Evolutionary conservation across 1,140 invertebrate genomes (phyloP).

Genomic region (Mylabris phalerata): DNA sequence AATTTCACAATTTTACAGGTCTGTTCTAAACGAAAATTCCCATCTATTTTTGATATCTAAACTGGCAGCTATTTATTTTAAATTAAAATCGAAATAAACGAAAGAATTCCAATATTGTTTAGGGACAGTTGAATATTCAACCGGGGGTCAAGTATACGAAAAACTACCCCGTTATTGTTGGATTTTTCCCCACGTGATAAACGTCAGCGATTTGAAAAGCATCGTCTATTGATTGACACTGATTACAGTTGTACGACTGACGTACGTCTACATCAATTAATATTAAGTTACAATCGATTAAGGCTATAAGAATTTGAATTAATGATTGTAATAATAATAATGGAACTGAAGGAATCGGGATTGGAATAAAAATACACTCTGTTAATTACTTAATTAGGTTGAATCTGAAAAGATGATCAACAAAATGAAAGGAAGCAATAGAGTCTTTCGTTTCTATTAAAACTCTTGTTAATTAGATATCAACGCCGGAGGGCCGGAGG

Average conservation of each 20-base stretch:
- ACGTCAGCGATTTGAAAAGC: background rate
- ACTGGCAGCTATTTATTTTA: too few species aligned
- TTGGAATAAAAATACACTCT: background rate
- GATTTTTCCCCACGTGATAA: too few species aligned
- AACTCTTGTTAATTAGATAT: conserved; percentile 11
- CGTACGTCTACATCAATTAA: conserved; percentile 21
- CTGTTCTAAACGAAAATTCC: too few species aligned
- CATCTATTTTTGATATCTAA: too few species aligned
- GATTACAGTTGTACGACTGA: conserved; percentile 26
- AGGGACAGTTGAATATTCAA: too few species aligned
- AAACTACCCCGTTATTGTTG: too few species aligned
- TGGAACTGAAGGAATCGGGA: background rate
- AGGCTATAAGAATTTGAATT: background rate
- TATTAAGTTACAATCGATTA: background rate
- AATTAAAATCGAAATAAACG: too few species aligned
- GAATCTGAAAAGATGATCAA: conserved; percentile 21
- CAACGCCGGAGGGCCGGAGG: background rate
- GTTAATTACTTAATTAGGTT: conserved; percentile 25
- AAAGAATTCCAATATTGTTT: too few species aligned
- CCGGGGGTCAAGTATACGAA: too few species aligned
- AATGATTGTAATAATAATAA: background rate
- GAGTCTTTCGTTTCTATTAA: conserved; percentile 10
- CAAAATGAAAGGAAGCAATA: conserved; percentile 9
- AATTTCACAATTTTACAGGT: too few species aligned
- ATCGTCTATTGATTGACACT: conserved; percentile 26